A percentile compares a stretch with the other conserved stretches of the same genome.
These are phyloP conservation scores for Protonibea diacanthus DNA, from an alignment of 2,797 vertebrate genomes.

Conservation along the genomic window DNA sequence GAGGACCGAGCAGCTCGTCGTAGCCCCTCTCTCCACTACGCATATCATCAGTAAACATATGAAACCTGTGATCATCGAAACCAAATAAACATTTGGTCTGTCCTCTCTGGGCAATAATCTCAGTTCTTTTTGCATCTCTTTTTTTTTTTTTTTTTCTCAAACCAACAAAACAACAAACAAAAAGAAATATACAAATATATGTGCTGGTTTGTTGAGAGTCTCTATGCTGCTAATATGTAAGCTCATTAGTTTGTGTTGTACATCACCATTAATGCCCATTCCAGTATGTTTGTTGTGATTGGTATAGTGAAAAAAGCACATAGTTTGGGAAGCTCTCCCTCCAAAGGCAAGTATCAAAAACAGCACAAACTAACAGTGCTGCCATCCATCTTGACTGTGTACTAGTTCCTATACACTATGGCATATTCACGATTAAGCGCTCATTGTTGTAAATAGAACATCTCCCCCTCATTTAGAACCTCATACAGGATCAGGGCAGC, in stretches of 20 bases:
- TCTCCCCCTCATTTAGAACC: constrained; percentile 55
- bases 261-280: constrained; percentile 84
- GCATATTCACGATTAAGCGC: constrained; percentile 85
- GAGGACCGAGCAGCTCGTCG: constrained; percentile 66
- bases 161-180: constrained; percentile 72
- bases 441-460: constrained; percentile 76
- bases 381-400: constrained; percentile 80
- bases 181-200: constrained; percentile 83
- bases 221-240: constrained; percentile 81
- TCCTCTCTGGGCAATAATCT: constrained; percentile 74
- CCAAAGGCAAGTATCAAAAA: constrained; percentile 89
- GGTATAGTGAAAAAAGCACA: constrained; percentile 85
- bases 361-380: constrained; percentile 85
- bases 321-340: constrained; percentile 85
- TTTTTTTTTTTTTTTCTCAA: constrained; percentile 57
- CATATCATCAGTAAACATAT: constrained; percentile 83
- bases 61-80: constrained; percentile 77
- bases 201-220: constrained; percentile 88
- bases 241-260: constrained; percentile 76
- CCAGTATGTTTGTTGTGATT: constrained; percentile 80
- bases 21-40: constrained; percentile 62
- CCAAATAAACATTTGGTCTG: constrained; percentile 74
- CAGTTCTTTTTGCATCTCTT: constrained; percentile 80
- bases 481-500: constrained; percentile 71
- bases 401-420: constrained; percentile 86